Conservation (phyloP, 2,113 vertebrate genomes). For the Scortum barcoo region DNA sequence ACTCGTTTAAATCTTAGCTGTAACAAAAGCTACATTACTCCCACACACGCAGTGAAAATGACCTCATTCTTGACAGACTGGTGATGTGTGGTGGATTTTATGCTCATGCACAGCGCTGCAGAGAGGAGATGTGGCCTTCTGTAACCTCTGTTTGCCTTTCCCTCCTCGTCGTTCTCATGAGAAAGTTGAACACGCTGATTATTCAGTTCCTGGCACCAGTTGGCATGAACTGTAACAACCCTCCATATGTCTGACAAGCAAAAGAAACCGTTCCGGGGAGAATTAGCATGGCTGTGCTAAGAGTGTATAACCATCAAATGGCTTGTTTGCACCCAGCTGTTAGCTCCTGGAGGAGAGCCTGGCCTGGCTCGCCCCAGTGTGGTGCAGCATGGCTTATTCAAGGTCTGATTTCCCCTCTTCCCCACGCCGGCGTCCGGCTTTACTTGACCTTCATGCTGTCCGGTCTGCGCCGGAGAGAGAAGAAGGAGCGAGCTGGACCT, state of each 20-base stretch:
- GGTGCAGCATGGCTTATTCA: slow-evolving; percentile 17
- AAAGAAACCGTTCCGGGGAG: slow-evolving; percentile 31
- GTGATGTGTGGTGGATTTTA: slow-evolving; percentile 32
- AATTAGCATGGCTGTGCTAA: slow-evolving; percentile 65
- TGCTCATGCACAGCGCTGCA: neutral
- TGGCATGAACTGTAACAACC: neutral
- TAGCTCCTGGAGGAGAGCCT: slow-evolving; percentile 26
- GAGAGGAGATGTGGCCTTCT: slow-evolving; percentile 8
- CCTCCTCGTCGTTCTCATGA: slow-evolving; percentile 4
- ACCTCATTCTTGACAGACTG: slow-evolving; percentile 45
- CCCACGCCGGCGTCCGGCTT: slow-evolving; percentile 4
- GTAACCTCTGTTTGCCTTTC: slow-evolving; percentile 25
- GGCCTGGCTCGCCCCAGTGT: slow-evolving; percentile 34
- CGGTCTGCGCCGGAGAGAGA: slow-evolving; percentile 34
- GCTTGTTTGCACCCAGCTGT: slow-evolving; percentile 76
- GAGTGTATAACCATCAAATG: slow-evolving; percentile 68
- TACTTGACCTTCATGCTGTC: slow-evolving; percentile 49
- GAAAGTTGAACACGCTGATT: slow-evolving; percentile 23
- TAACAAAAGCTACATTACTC: slow-evolving; percentile 35
- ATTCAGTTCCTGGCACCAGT: slow-evolving; percentile 24
- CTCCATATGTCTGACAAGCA: slow-evolving; percentile 32
- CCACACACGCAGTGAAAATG: slow-evolving; percentile 40
- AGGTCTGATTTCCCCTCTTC: slow-evolving; percentile 26
- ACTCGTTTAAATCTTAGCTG: slow-evolving; percentile 40
- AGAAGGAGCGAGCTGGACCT: slow-evolving; percentile 46